phyloP scores from a whole-genome alignment of 2,113 vertebrate genomes.

The Phoxinus phoxinus region DNA sequence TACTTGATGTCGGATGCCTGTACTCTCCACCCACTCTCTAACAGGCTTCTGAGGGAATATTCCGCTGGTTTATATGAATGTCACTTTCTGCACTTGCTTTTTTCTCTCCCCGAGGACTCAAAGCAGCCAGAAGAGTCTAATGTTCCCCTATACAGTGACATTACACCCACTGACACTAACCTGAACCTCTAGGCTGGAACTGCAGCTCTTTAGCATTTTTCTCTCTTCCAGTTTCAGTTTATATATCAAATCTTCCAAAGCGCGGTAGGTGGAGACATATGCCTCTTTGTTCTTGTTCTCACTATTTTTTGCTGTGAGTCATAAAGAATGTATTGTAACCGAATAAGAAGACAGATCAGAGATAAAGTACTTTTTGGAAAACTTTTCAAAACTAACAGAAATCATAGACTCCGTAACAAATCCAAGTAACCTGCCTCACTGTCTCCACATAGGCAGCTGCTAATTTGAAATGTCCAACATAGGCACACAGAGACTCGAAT shows the following conservation, averaged over 20 bases:
- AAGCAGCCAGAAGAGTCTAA: slow-evolving; percentile 25
- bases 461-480: neutral
- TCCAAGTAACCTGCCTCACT: neutral
- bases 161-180: slow-evolving; percentile 26
- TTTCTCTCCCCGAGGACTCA: slow-evolving; percentile 7
- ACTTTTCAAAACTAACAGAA: neutral
- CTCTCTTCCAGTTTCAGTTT: neutral
- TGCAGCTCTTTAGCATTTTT: slow-evolving; percentile 15
- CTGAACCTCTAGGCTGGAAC: slow-evolving; percentile 13
- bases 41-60: slow-evolving; percentile 31
- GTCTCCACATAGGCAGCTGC: neutral
- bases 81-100: slow-evolving; percentile 36
- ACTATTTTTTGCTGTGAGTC: slow-evolving; percentile 9
- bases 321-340: neutral
- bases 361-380: neutral
- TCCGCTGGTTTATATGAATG: slow-evolving; percentile 27
- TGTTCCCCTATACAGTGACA: slow-evolving; percentile 6
- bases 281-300: neutral
- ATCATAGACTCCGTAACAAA: neutral
- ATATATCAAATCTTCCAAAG: slow-evolving; percentile 9
- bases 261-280: neutral
- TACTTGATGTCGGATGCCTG: neutral
- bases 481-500: neutral
- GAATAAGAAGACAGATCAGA: neutral
- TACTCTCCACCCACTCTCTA: slow-evolving; percentile 9